Conservation (phyloP, 2,797 vertebrate species). For the Phataginus tetradactyla region DNA sequence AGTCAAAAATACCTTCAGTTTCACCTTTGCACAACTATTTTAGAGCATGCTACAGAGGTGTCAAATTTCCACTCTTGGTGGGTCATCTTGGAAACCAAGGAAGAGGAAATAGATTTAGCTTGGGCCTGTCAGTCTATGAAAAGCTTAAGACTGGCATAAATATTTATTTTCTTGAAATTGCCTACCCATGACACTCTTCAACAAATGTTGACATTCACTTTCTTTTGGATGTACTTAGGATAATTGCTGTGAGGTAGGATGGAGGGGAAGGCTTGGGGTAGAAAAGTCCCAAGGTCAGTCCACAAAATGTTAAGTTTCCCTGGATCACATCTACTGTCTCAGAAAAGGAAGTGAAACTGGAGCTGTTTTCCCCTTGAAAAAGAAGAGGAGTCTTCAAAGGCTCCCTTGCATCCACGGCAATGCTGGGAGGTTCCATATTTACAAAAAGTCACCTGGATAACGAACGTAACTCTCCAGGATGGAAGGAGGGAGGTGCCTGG, state of each 20-base stretch:
- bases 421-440: not conserved
- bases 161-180: conserved; percentile 71
- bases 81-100: conserved; percentile 27
- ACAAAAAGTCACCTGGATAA: not conserved
- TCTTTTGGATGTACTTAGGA: conserved; percentile 34
- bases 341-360: not conserved
- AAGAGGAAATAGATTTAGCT: conserved; percentile 24
- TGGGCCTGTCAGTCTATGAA: conserved; percentile 53
- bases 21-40: not conserved
- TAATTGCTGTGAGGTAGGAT: not conserved
- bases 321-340: not conserved
- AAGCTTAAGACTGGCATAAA: conserved; percentile 61
- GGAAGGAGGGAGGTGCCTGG: not conserved
- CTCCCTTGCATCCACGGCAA: accelerated
- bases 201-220: not conserved
- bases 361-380: not conserved
- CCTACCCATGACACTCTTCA: conserved; percentile 3
- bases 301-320: not conserved
- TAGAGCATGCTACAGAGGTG: not conserved
- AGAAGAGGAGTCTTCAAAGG: not conserved
- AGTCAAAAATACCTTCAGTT: not conserved
- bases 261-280: not conserved
- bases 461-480: accelerated
- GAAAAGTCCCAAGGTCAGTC: not conserved
- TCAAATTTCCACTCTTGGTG: not conserved